Conservation (phyloP, 2,888 invertebrate genomes). For the Philereme transversata region DNA sequence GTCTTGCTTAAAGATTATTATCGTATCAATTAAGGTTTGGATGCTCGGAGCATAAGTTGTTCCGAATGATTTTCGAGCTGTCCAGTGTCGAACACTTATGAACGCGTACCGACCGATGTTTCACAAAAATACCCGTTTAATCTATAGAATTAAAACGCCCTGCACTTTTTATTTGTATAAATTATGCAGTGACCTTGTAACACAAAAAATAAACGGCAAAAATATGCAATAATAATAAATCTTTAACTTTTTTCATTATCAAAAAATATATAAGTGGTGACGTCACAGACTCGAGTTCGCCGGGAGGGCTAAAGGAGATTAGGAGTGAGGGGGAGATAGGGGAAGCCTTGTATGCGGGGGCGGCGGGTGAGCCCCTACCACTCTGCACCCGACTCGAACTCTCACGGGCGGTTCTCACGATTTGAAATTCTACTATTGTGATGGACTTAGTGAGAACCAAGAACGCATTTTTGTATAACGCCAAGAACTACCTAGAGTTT, state of each 20-base stretch:
- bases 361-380: slow-evolving; percentile 56
- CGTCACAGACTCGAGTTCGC: slow-evolving; percentile 68
- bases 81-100: slow-evolving; percentile 27
- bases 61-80: slow-evolving; percentile 27
- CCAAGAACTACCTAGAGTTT: not conserved
- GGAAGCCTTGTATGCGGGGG: slow-evolving; percentile 53
- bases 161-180: slow-evolving; percentile 32
- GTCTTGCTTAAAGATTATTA: slow-evolving; percentile 58
- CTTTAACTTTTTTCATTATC: slow-evolving; percentile 68
- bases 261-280: slow-evolving; percentile 76
- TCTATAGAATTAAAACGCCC: not conserved
- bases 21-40: slow-evolving; percentile 51
- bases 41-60: slow-evolving; percentile 32
- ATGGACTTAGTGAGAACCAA: slow-evolving; percentile 15
- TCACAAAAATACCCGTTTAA: slow-evolving; percentile 4
- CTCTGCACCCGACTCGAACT: slow-evolving; percentile 47
- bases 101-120: not conserved
- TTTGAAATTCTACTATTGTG: slow-evolving; percentile 23
- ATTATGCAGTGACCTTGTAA: slow-evolving; percentile 53
- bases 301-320: slow-evolving; percentile 74
- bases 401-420: slow-evolving; percentile 21
- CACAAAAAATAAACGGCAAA: slow-evolving; percentile 45
- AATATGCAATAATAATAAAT: slow-evolving; percentile 56
- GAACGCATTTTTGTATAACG: slow-evolving; percentile 20
- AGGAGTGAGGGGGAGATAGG: slow-evolving; percentile 61